Percentiles rank a stretch among this genome's conserved stretches.
Evolutionary conservation across 2,888 invertebrate species (phyloP).

Genomic region (Panopea generosa): DNA sequence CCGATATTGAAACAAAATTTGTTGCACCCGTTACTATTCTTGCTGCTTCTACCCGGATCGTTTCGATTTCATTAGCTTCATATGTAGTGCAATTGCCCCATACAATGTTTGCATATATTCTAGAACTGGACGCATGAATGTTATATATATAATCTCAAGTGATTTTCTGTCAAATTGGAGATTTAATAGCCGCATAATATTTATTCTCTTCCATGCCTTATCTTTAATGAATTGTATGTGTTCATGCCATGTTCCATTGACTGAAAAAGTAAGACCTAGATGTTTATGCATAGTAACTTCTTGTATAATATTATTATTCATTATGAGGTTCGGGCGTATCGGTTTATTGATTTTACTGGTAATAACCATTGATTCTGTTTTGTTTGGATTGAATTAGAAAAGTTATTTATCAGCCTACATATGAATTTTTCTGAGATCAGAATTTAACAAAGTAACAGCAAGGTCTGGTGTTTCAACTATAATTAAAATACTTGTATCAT

Average conservation of each 20-base stretch:
- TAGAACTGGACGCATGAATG: constrained; percentile 1
- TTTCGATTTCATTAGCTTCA: not conserved
- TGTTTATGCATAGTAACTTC: not conserved
- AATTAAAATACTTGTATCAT: constrained; percentile 7
- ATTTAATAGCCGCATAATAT: not conserved
- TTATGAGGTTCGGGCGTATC: not conserved
- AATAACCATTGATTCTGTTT: constrained; percentile 1
- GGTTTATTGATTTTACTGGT: not conserved
- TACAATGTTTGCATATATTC: constrained; percentile 1
- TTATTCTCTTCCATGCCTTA: constrained; percentile 1
- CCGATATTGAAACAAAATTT: not conserved
- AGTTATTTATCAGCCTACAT: not conserved
- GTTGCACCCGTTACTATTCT: not conserved
- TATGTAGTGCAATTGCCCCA: constrained; percentile 5
- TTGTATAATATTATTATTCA: not conserved
- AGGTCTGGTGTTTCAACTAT: not conserved
- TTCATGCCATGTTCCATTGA: not conserved
- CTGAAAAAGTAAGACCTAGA: constrained; percentile 1
- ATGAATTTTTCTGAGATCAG: not conserved
- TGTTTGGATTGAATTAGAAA: not conserved
- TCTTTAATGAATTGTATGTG: not conserved
- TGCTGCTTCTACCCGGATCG: constrained; percentile 1
- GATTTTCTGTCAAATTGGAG: constrained; percentile 1
- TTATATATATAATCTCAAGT: constrained; percentile 7
- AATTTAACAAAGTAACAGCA: not conserved